Base-by-base conservation (phyloP, 2,888 invertebrate species). In the Rhogogaster chlorosoma region DNA sequence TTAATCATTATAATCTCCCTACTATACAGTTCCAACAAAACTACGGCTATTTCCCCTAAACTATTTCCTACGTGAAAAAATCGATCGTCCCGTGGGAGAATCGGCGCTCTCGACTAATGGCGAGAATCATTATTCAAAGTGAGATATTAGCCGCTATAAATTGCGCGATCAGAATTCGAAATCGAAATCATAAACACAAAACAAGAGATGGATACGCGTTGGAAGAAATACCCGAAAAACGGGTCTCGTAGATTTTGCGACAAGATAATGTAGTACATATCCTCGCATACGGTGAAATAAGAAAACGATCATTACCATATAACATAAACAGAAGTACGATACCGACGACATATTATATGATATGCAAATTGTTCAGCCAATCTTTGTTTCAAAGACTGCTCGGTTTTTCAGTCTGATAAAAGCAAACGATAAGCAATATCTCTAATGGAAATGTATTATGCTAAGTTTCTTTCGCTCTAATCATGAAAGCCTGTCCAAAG, bases 41-140 rank as follows among this genome's bases (percentile, higher is more conserved):
- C n/a, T n/a, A n/a, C n/a, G n/a, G n/a, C 38, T 87, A 32, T 64
- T 36, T 64, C 86, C 85, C 80, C 85, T n/a, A n/a, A n/a, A n/a
- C n/a, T n/a, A n/a, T n/a, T n/a, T n/a, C n/a, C n/a, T n/a, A n/a
- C n/a, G n/a, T 49, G 49, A 49, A 49, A 49, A 49, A 49, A 18
- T 49, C 18, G 18, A 49, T 10, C 49, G n/a, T 49, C 18, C 49
- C 2, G n/a, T 49, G 18, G 18, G 5, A 4, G 18, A 49, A 49
- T 49, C 49, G 15, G 49, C 18, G 4, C 4, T 49, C 18, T 49
- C 18, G 18, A 49, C 18, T 49, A 18, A 18, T 49, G 18, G 4
- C 49, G 18, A n/a, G 18, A 49, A 49, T 49, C n/a, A 49, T 49
- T 49, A 49, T 49, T 5, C 7, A 15, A 49, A 6, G 18, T 49